phyloP scores from a whole-genome alignment of 2,888 invertebrate species.

The Digitonthophagus gazella region DNA sequence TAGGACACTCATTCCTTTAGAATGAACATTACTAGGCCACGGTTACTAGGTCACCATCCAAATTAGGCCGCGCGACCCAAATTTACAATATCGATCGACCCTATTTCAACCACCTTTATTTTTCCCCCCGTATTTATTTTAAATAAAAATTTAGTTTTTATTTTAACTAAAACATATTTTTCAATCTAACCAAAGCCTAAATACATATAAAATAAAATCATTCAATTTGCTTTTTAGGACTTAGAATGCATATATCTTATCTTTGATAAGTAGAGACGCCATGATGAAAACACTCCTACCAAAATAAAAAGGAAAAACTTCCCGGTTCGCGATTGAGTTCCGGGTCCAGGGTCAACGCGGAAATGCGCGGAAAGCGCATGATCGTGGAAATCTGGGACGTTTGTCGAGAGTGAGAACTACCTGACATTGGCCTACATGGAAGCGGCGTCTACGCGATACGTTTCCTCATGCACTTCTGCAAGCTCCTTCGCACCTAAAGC shows the following conservation, averaged over 20 bases:
- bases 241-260: no score
- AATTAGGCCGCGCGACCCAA: background rate
- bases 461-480: conserved; percentile 28
- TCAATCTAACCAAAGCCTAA: no score
- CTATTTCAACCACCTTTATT: background rate
- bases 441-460: conserved; percentile 20
- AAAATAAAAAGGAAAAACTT: no score
- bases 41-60: background rate
- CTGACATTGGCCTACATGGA: conserved; percentile 29
- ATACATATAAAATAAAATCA: no score
- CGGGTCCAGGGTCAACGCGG: conserved; percentile 3
- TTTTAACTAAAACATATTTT: no score
- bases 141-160: no score
- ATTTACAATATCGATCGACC: background rate
- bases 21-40: background rate
- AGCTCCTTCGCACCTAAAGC: background rate
- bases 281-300: no score
- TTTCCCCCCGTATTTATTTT: no score
- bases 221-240: no score
- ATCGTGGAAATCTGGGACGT: conserved; percentile 24
- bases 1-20: background rate
- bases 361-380: conserved; percentile 25
- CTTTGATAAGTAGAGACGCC: no score
- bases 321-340: no score
- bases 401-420: conserved; percentile 27